Conservation (phyloP, 2,113 vertebrate genomes). For the Archocentrus centrarchus region DNA sequence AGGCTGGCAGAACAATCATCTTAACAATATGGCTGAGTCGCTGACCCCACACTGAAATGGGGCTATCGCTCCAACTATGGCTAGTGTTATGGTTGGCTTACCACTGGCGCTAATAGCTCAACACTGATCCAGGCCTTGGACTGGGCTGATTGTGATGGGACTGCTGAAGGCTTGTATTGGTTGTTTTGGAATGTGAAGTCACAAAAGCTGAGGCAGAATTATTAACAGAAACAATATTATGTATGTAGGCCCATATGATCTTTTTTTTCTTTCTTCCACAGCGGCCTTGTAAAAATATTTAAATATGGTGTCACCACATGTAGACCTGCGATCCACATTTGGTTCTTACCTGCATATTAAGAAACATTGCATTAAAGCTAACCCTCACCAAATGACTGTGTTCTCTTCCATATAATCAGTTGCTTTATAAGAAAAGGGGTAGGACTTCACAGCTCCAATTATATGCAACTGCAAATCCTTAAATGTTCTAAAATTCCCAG, state of each 20-base stretch:
- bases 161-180: conserved; percentile 37
- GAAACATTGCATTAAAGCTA: conserved; percentile 55
- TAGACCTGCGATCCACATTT: conserved; percentile 45
- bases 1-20: conserved; percentile 83
- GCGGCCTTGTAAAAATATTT: neutral
- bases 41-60: conserved; percentile 78
- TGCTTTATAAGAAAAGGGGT: conserved; percentile 66
- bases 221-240: conserved; percentile 21
- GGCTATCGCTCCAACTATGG: conserved; percentile 77
- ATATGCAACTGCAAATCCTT: conserved; percentile 74
- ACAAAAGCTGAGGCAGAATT: conserved; percentile 25
- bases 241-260: neutral
- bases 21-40: conserved; percentile 82
- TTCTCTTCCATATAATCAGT: conserved; percentile 67
- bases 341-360: conserved; percentile 51
- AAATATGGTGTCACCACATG: neutral
- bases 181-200: conserved; percentile 73
- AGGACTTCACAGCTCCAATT: conserved; percentile 72
- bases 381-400: conserved; percentile 67
- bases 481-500: conserved; percentile 69
- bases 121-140: conserved; percentile 65
- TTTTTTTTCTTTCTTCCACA: neutral
- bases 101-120: conserved; percentile 75
- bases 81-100: conserved; percentile 64
- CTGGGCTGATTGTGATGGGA: conserved; percentile 39